Percentiles rank a stretch among this genome's conserved stretches.
Conservation (phyloP, 2,113 vertebrate genomes). For the Pandion haliaetus region DNA sequence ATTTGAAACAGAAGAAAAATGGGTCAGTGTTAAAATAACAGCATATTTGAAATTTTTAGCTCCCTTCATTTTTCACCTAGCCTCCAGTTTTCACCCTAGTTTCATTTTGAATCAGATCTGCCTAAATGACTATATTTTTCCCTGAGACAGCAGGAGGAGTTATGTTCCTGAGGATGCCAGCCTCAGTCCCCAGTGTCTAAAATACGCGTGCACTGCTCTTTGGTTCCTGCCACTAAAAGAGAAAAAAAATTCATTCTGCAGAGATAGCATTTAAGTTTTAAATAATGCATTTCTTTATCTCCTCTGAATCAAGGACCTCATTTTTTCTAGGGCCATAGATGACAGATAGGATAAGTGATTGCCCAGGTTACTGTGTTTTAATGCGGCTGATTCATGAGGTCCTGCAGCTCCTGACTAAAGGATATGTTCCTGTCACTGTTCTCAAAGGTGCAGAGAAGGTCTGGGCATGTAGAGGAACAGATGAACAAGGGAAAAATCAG, state of each 20-base stretch:
- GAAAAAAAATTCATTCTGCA: neutral
- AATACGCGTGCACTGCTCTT: neutral
- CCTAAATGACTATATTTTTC: neutral
- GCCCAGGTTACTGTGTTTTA: neutral
- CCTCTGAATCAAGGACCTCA: neutral
- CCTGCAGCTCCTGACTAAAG: neutral
- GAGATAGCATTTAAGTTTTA: neutral
- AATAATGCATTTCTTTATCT: conserved; percentile 14
- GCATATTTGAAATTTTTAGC: neutral
- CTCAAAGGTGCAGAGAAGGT: neutral
- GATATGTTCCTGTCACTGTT: neutral
- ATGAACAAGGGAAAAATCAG: neutral
- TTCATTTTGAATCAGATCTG: conserved; percentile 18
- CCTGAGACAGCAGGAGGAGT: neutral
- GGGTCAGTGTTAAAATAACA: neutral
- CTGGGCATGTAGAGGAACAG: neutral
- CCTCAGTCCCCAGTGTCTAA: neutral
- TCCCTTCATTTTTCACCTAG: conserved; percentile 16
- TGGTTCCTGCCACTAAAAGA: neutral
- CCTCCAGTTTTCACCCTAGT: neutral
- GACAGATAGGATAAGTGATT: neutral
- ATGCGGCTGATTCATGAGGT: neutral
- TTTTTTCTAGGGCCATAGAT: neutral
- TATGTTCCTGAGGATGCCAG: neutral
- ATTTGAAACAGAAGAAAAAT: neutral